These are phyloP conservation scores for Alcedo atthis DNA, from an alignment of 2,797 vertebrate species.

Conservation along the genomic window DNA sequence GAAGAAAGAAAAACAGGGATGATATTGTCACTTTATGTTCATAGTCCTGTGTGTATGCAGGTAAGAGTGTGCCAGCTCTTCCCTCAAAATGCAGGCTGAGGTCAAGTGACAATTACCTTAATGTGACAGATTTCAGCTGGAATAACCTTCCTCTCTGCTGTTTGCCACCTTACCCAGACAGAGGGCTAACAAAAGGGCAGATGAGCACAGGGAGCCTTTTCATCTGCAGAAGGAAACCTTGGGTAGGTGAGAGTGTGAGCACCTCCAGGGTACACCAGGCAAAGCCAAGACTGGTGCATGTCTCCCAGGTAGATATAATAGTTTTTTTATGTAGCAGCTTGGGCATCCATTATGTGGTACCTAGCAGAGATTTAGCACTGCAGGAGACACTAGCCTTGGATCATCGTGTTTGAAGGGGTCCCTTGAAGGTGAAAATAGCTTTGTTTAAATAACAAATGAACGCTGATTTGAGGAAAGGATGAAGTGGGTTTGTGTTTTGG, in stretches of 20 bases:
- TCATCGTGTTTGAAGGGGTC: background rate
- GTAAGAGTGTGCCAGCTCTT: background rate
- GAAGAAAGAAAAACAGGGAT: background rate
- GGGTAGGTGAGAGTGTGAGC: background rate
- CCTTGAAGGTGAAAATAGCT: background rate
- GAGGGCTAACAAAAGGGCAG: background rate
- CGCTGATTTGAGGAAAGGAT: background rate
- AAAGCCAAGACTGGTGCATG: background rate
- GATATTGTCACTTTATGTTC: background rate
- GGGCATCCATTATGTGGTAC: background rate
- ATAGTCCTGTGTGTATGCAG: background rate
- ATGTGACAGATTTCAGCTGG: background rate
- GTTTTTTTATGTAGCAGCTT: background rate
- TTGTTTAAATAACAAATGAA: background rate
- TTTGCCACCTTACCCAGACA: background rate
- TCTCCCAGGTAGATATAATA: background rate
- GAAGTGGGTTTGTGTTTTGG: background rate
- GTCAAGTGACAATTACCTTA: background rate
- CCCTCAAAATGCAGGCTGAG: background rate
- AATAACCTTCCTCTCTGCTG: background rate
- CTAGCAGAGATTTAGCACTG: background rate
- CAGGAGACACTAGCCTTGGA: background rate
- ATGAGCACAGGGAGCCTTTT: background rate
- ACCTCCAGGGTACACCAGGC: background rate
- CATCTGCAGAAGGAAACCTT: background rate